These are phyloP conservation scores for Amphipyra tragopoginis DNA, from an alignment of 2,888 invertebrate species.

Conservation along the genomic window DNA sequence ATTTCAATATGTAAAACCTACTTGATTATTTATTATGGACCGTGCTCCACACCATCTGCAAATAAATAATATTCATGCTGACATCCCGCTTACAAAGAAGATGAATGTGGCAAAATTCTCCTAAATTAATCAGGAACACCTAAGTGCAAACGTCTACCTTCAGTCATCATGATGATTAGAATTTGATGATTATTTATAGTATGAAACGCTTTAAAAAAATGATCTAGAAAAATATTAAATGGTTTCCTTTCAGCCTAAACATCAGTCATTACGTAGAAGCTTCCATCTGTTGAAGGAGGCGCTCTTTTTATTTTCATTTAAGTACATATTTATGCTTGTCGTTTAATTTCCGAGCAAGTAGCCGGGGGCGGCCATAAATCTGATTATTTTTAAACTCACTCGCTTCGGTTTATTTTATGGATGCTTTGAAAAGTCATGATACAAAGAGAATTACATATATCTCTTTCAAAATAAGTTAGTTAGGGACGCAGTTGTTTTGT, in stretches of 20 bases:
- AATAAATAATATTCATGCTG: slow-evolving; percentile 37
- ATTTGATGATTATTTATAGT: slow-evolving; percentile 10
- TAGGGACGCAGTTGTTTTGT: slow-evolving; percentile 13
- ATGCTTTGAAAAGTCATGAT: slow-evolving; percentile 59
- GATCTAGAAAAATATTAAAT: slow-evolving; percentile 15
- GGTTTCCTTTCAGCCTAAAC: slow-evolving; percentile 16
- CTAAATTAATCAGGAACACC: slow-evolving; percentile 5
- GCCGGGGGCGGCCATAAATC: slow-evolving; percentile 67
- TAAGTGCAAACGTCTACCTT: slow-evolving; percentile 12
- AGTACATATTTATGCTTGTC: slow-evolving; percentile 56
- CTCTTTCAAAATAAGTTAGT: slow-evolving; percentile 21
- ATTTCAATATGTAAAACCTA: neutral
- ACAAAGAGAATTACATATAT: slow-evolving; percentile 45
- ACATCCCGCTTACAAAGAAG: slow-evolving; percentile 17
- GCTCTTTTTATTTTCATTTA: slow-evolving; percentile 47
- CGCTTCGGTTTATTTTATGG: slow-evolving; percentile 66
- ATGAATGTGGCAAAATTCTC: slow-evolving; percentile 12
- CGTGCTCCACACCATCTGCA: neutral
- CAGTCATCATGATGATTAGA: slow-evolving; percentile 20
- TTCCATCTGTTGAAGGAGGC: slow-evolving; percentile 31
- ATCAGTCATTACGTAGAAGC: slow-evolving; percentile 19
- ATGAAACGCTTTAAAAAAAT: slow-evolving; percentile 13
- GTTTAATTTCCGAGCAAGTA: slow-evolving; percentile 62
- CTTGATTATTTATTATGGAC: slow-evolving; percentile 8
- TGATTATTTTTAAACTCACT: slow-evolving; percentile 75